A percentile compares a stretch with the other conserved stretches of the same genome.
Evolutionary conservation across 2,888 invertebrate genomes (phyloP).

Genomic region (Drosophila greeni): DNA sequence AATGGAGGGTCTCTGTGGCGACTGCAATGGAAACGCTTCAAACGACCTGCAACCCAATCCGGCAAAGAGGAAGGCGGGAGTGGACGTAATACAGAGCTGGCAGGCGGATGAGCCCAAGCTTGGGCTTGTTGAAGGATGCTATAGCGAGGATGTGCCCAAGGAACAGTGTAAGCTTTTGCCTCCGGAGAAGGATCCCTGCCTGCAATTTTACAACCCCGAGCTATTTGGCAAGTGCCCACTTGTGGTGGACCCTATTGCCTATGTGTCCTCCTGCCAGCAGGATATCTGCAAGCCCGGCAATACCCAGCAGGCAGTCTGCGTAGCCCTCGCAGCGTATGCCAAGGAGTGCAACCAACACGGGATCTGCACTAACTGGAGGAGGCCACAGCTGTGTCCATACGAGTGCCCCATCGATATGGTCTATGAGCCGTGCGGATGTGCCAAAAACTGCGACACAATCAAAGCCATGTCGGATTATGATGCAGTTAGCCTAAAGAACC

Average conservation of each 20-base stretch:
- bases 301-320: constrained; percentile 82
- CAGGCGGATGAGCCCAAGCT: constrained; percentile 80
- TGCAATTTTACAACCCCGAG: constrained; percentile 81
- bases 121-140: constrained; percentile 80
- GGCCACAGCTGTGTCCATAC: constrained; percentile 83
- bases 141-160: constrained; percentile 79
- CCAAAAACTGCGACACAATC: constrained; percentile 76
- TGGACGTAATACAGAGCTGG: constrained; percentile 81
- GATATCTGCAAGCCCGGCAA: constrained; percentile 82
- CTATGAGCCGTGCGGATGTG: constrained; percentile 77
- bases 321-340: constrained; percentile 85
- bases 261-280: constrained; percentile 84
- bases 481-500: constrained; percentile 72
- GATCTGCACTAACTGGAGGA: constrained; percentile 87
- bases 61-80: constrained; percentile 72
- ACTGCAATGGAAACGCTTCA: constrained; percentile 83
- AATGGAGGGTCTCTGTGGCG: constrained; percentile 90
- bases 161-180: constrained; percentile 81
- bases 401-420: constrained; percentile 79
- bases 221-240: constrained; percentile 86
- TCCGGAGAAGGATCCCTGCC: constrained; percentile 84
- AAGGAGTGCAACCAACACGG: constrained; percentile 85
- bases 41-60: constrained; percentile 82
- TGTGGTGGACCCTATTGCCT: constrained; percentile 84
- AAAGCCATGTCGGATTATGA: constrained; percentile 69